Base-by-base conservation (phyloP, 2,797 vertebrate genomes). In the Salmo trutta region DNA sequence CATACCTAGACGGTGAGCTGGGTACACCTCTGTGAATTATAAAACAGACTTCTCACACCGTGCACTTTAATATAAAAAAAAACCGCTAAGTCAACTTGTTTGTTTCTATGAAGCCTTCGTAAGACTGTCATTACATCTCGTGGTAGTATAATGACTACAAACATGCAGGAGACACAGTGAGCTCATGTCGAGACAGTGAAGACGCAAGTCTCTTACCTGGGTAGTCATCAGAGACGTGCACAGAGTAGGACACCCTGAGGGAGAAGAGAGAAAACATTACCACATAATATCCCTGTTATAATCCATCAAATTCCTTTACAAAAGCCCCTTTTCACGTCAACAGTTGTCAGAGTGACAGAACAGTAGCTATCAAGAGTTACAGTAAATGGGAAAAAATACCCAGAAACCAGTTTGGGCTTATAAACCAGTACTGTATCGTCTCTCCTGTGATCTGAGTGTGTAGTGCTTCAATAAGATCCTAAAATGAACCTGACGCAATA, bases 151-250 rank as follows among this genome's bases (percentile, higher is more conserved):
- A 47, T 47, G 41, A 47, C 2, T 2, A 47, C 41, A 47, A 21
- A 6, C 56, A 21, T 19, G 56, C 17, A 19, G 56, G 17, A 59
- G 2, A 59, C 54, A 59, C 54, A 19, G 54, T 8, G 54, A 59
- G 2, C 16, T 16, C 54, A n/a, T n/a, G 41, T 47, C 1, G 8
- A 47, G 8, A 1, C 1, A n/a, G 53, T 64, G 10, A 33, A 24
- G 31, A 65, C 71, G 89, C 29, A 53, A 53, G 36, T 72, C 64
- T 7, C 86, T 75, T 96, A 97, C 96, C 96, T 97, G 96, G 96
- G 81, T 97, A 97, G 91, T 97, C 96, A 88, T 97, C 96, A 75
- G 96, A 97, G 82, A 97, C 96, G 27, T 97, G 95, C 27, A 97
- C 95, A 70, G 95, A 95, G 90, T 96, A 96, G 80, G 95, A 95